These are phyloP conservation scores for Merluccius polli DNA, from an alignment of 2,797 vertebrate species.

Conservation along the genomic window DNA sequence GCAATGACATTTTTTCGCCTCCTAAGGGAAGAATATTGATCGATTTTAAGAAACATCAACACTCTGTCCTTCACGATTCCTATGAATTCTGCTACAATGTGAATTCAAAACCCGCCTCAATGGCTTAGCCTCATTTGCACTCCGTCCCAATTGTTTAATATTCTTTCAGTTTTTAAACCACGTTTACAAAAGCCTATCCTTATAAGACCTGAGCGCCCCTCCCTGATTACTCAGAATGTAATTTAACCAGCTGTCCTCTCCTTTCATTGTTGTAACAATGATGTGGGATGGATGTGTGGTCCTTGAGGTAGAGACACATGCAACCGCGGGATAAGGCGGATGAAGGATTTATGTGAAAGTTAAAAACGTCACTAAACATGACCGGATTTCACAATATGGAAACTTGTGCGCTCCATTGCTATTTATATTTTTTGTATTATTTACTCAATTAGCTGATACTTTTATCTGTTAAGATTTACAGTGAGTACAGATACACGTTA, in stretches of 20 bases:
- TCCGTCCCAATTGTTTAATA: neutral
- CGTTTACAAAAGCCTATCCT: neutral
- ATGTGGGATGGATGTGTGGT: neutral
- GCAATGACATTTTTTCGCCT: neutral
- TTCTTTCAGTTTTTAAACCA: neutral
- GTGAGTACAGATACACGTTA: too few relatives aligned
- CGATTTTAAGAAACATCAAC: neutral
- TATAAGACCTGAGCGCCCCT: neutral
- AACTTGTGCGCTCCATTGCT: too few relatives aligned
- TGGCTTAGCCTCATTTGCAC: neutral
- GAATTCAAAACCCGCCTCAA: neutral
- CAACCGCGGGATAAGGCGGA: neutral
- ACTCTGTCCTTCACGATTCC: neutral
- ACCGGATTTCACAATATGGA: neutral
- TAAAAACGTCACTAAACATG: neutral
- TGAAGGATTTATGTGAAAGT: neutral
- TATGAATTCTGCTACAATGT: neutral
- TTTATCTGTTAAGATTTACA: too few relatives aligned
- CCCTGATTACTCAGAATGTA: neutral
- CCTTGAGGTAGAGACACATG: too few relatives aligned
- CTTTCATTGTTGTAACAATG: too few relatives aligned
- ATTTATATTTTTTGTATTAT: neutral
- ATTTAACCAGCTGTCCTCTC: neutral
- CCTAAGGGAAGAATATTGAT: neutral
- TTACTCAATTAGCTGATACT: too few relatives aligned